Base-by-base conservation (phyloP, 2,113 vertebrate genomes). In the Planiliza haematocheilus region DNA sequence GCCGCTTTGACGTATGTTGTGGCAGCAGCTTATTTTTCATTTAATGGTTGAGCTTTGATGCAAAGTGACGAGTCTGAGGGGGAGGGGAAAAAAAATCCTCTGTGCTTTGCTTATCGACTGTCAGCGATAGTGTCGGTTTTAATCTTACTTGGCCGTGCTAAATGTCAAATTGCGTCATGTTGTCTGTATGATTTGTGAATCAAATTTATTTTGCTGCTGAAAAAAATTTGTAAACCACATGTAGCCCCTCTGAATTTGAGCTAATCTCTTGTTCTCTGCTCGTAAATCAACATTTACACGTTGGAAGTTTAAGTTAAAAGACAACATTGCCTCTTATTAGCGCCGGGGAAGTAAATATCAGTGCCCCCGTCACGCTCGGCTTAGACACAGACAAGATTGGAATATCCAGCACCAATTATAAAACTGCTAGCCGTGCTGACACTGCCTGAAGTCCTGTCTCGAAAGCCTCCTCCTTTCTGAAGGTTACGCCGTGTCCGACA, bases 391-490 rank as follows among this genome's bases (percentile, higher is more conserved):
- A 70, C 70, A 66, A 61, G 86, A 76, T 41, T 63, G 38, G 30
- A 82, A 88, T 84, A 83, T 78, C 52, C 38, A 20, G 69, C 72
- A 65, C 56, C 79, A 73, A 82, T 90, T 87, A 82, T 67, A 64
- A 82, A 69, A 43, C 58, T 49, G 61, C 46, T 63, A 37, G 56
- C 78, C 57, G 55, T 48, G 67, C 79, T 17, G 66, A 68, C 45
- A 45, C 61, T 39, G 60, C 75, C 66, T 39, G 34, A 66, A 74
- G 81, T 69, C 34, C 42, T 45, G 52, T 72, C 77, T 82, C 77
- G 24, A 50, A 7, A 66, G 63, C 70, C 49, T 77, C 57, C 16
- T 75, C 46, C 74, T 50, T 10, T 62, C 65, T 79, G 74, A 86
- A 92, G 86, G 85, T 89, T 86, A 81, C 73, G 66, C 71, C 45